These are phyloP conservation scores for Prionace glauca DNA, from an alignment of 2,797 vertebrate genomes.

Conservation along the genomic window DNA sequence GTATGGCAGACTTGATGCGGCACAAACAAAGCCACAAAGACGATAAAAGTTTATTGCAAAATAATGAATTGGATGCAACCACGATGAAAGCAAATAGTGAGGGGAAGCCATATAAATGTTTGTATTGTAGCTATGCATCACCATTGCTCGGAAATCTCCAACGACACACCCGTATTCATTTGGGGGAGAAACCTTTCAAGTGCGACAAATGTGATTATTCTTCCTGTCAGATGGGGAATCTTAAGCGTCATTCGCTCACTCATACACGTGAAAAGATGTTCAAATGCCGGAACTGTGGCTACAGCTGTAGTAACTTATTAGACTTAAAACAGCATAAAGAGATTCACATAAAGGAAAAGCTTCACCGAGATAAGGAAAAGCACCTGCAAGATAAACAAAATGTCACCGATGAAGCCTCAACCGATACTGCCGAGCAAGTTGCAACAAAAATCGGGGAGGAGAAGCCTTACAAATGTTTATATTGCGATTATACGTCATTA, in stretches of 20 bases:
- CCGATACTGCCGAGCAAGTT: neutral
- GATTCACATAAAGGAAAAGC: neutral
- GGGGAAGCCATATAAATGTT: conserved; percentile 86
- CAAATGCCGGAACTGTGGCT: conserved; percentile 41
- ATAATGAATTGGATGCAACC: neutral
- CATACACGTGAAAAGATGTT: conserved; percentile 72
- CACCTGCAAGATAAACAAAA: neutral
- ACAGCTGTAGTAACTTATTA: neutral
- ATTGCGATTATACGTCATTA: conserved; percentile 30
- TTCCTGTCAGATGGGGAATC: conserved; percentile 91
- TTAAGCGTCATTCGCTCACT: conserved; percentile 85
- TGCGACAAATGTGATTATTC: conserved; percentile 82
- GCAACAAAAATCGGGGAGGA: neutral
- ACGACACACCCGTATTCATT: conserved; percentile 88
- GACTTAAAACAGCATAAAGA: conserved; percentile 15
- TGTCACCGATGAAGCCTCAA: neutral
- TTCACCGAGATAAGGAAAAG: neutral
- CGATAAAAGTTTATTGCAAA: neutral
- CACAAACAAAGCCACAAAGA: conserved; percentile 81
- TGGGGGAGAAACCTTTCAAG: conserved; percentile 88
- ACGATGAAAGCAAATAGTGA: conserved; percentile 85
- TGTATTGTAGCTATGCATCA: conserved; percentile 83
- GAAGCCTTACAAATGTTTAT: conserved; percentile 28
- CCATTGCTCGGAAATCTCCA: conserved; percentile 94
- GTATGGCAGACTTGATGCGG: conserved; percentile 98